Evolutionary conservation across 1,140 invertebrate genomes (phyloP), one percentile per base, ranked within the genome.

Genomic region (Streblospio benedicti): DNA sequence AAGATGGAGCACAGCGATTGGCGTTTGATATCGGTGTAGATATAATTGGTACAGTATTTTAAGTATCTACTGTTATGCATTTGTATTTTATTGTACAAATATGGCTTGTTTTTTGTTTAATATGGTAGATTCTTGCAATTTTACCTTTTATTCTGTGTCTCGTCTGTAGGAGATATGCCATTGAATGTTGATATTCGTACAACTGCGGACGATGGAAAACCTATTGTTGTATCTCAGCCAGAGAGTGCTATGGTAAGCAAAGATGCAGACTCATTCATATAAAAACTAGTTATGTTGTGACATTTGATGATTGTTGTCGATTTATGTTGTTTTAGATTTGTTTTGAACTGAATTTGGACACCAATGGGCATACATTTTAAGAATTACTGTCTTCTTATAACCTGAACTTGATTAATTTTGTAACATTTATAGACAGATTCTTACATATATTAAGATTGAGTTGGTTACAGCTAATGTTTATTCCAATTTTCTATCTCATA

Each of bases 1-100:
- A 85, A 30, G 88, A 90, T 18, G 89, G 91, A 44, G 91, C 90
- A 1, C 75, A 85, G 60, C 81, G 84, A 27, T 77, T 96, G 61
- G 87, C 91, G 2, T 80, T 86, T 59, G 81, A 87, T 60, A 78
- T 85, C 4, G 84, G 86, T 44, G 80, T 93, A n/a, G 85, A 86
- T 6, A 89, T 91, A 76, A 76, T 95, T 49, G 80, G 79, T 72
- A 68, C 49, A 54, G 35, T 30, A 30, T 20, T 4, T 20, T 6
- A 27, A 20, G 18, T n/a, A n/a, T 5, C 2, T 49, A 2, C 3
- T 4, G 9, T 31, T 2, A 3, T 60, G 14, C 23, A 49, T 31
- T 14, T 12, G 30, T 52, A 14, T 1, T 20, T 33, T 25, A 33
- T 14, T 9, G 6, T 61, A 20, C 23, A 54, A 38, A 4, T 50